Base-by-base conservation (phyloP, 2,797 vertebrate species). In the Melanotaenia boesemani region DNA sequence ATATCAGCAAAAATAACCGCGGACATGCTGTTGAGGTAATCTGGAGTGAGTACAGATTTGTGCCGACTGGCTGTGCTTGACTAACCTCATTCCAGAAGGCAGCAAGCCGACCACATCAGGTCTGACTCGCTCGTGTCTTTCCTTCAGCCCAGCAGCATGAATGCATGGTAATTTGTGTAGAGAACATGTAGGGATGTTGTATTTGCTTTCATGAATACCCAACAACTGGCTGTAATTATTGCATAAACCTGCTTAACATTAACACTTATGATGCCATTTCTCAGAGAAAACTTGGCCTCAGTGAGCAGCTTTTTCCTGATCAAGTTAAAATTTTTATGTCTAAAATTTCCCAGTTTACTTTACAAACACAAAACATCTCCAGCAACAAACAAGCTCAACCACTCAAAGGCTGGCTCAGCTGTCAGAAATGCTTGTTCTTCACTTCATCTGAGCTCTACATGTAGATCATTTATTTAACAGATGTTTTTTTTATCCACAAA, bases 81-180 rank as follows among this genome's bases (percentile, higher is more conserved):
- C 80, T 84, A 77, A 87, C 80, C 77, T 81, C 66, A 48, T 81
- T 83, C 69, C 71, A 71, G 75, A 88, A 76, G 77, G 77, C 73
- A 76, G 75, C 65, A 26, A 1, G 63, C 70, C 67, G 41, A 80
- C 62, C 54, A 8, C 61, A 70, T 79, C 76, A 52, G 81, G 80
- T 86, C 86, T 76, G 75, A 65, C 60, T 63, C 13, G n/a, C 41
- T 75, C 9, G 55, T 11, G 52, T 66, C 57, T 76, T 65, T 79
- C 85, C 82, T 77, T 70, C 34, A 81, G 77, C 78, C 70, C 60
- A 41, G 32, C 18, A 36, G 56, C 61, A 64, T n/a, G 59, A 6
- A 62, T 48, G 34, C 67, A 41, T 56, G 28, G 62, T 6, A 15
- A 37, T 4, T 4, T 54, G 32, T 4, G 18, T 1, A 11, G 7